Evolutionary conservation across 2,113 vertebrate genomes (phyloP).

Genomic region (Centropus unirufus): DNA sequence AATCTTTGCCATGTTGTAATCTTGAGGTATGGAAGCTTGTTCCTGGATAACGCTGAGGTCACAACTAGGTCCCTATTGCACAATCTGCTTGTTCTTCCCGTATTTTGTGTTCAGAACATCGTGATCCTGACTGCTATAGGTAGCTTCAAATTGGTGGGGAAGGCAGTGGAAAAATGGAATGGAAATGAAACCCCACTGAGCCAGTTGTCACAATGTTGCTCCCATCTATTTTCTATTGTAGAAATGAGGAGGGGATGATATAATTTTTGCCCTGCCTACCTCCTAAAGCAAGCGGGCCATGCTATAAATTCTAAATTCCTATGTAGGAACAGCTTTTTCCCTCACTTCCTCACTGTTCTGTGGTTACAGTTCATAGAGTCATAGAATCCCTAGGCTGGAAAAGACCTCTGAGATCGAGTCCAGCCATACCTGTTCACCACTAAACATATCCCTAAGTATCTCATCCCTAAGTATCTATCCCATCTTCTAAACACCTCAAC

Average conservation of each 20-base stretch:
- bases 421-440: too few relatives aligned
- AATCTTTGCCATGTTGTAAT: not conserved
- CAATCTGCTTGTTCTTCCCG: not conserved
- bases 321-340: not conserved
- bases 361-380: not conserved
- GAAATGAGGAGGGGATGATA: not conserved
- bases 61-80: not conserved
- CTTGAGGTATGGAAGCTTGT: not conserved
- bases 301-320: not conserved
- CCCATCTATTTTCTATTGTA: not conserved
- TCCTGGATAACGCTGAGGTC: not conserved
- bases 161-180: not conserved
- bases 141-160: not conserved
- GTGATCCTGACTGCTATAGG: not conserved
- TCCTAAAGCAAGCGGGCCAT: not conserved
- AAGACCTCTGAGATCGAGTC: too few relatives aligned
- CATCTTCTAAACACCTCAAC: too few relatives aligned
- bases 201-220: not conserved
- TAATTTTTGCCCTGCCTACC: not conserved
- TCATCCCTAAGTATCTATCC: too few relatives aligned
- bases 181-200: not conserved
- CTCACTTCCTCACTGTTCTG: not conserved
- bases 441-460: too few relatives aligned
- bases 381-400: too few relatives aligned
- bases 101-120: not conserved